Base-by-base conservation (phyloP, 2,797 vertebrate genomes). In the Moxostoma hubbsi region DNA sequence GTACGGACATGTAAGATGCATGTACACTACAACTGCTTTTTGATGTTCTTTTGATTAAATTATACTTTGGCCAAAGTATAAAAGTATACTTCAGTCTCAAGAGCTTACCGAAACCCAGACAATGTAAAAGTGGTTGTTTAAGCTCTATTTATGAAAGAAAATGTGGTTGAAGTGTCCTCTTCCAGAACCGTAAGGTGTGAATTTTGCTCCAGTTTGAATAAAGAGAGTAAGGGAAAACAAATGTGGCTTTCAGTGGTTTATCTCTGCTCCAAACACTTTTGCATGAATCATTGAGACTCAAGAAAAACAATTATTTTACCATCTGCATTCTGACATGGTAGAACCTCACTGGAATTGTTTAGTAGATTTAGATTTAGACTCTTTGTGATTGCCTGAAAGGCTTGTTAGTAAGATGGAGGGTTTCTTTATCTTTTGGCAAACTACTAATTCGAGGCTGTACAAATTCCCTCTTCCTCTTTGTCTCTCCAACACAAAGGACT, bases 401-500 rank as follows among this genome's bases (percentile, higher is more conserved):
- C 69, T 77, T 69, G 47, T 62, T 74, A 81, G 83, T 83, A 84
- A 89, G 89, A 90, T 89, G 2, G 86, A 83, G 82, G 86, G 86
- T 84, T 85, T 85, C 86, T 70, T 84, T 89, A 84, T 87, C 87
- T 89, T 88, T 90, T 82, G 89, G 89, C 89, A 89, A 92, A 84
- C 90, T 90, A 90, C 89, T 91, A 91, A 93, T 92, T 82, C 86
- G 68, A 82, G 87, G 63, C 82, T 84, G 79, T 86, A 84, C 82
- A 85, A 87, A 78, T 53, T 68, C 80, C 63, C 77, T 82, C 77
- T 80, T 83, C 53, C 69, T 88, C 86, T 84, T 84, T 87, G 90
- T 92, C 85, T 86, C 88, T 79, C 53, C 46, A 55, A 83, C 85
- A 95, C 91, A 94, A 95, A 94, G 86, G 86, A 75, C 62, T 87